A percentile compares a stretch with the other conserved stretches of the same genome.
Conservation (phyloP, 2,113 vertebrate genomes). For the Myrmophylax atrothorax region DNA sequence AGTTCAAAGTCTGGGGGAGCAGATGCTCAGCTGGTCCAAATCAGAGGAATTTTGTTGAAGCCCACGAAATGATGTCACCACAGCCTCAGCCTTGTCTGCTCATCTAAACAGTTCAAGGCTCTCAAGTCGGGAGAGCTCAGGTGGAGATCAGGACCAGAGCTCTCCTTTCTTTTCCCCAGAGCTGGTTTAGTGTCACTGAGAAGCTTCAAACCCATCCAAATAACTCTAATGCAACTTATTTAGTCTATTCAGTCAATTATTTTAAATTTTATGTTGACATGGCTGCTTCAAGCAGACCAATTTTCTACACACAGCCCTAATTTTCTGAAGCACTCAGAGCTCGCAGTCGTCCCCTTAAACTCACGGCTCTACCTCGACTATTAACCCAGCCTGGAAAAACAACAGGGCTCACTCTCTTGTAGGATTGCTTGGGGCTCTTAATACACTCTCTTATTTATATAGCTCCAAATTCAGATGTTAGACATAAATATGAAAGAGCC, state of each 20-base stretch:
- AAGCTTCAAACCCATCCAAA: neutral
- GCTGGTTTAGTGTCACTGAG: neutral
- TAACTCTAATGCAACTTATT: neutral
- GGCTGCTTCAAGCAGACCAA: neutral
- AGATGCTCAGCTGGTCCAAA: conserved; percentile 62
- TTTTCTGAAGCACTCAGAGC: neutral
- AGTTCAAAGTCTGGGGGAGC: conserved; percentile 29
- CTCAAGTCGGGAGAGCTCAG: neutral
- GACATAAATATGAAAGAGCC: neutral
- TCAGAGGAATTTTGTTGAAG: neutral
- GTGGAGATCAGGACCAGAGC: neutral
- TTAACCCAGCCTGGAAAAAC: conserved; percentile 10
- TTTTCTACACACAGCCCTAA: neutral
- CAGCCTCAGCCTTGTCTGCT: neutral
- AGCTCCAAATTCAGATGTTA: conserved; percentile 20
- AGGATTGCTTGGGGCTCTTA: conserved; percentile 19
- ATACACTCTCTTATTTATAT: neutral
- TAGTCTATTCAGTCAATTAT: neutral
- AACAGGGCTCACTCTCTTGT: neutral
- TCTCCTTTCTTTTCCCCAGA: neutral
- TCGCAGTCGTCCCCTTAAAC: neutral
- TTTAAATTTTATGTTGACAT: neutral
- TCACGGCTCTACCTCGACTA: neutral
- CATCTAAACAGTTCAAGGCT: neutral
- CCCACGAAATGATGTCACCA: conserved; percentile 19